A percentile compares a stretch with the other conserved stretches of the same genome.
Evolutionary conservation across 2,888 invertebrate genomes (phyloP).

Genomic region (Peribatodes rhomboidaria): DNA sequence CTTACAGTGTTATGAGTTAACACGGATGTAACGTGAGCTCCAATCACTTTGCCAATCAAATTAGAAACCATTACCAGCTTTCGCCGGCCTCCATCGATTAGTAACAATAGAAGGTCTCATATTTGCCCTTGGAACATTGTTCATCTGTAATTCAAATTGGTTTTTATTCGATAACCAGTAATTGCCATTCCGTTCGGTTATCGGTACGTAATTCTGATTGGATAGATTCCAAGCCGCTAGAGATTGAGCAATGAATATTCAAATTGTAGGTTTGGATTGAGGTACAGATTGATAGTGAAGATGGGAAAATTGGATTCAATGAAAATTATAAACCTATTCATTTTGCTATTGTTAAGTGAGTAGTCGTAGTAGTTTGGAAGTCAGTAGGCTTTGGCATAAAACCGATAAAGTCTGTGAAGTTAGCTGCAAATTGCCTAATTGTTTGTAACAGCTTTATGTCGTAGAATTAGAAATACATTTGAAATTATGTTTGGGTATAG

Average conservation of each 20-base stretch:
- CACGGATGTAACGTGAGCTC: background rate
- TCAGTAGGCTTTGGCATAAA: background rate
- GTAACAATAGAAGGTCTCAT: background rate
- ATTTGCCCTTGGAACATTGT: conserved; percentile 5
- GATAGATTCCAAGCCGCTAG: conserved; percentile 37
- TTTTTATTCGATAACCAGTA: conserved; percentile 24
- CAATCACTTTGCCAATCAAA: background rate
- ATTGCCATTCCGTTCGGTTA: conserved; percentile 23
- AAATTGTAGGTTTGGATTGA: conserved; percentile 45
- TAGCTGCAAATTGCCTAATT: too few species aligned
- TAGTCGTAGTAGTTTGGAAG: background rate
- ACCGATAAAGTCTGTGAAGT: background rate
- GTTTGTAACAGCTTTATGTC: too few species aligned
- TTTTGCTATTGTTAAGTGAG: background rate
- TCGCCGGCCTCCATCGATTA: background rate
- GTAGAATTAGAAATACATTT: too few species aligned
- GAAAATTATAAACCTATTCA: conserved; percentile 8
- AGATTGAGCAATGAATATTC: conserved; percentile 49
- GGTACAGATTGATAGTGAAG: conserved; percentile 39
- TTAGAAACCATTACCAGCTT: background rate
- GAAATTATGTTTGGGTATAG: too few species aligned
- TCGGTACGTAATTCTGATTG: conserved; percentile 35
- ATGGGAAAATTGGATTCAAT: conserved; percentile 22
- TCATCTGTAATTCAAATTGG: conserved; percentile 23
- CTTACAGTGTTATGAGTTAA: background rate